phyloP scores from a whole-genome alignment of 1,140 invertebrate species.

The Calosoma granatense region DNA sequence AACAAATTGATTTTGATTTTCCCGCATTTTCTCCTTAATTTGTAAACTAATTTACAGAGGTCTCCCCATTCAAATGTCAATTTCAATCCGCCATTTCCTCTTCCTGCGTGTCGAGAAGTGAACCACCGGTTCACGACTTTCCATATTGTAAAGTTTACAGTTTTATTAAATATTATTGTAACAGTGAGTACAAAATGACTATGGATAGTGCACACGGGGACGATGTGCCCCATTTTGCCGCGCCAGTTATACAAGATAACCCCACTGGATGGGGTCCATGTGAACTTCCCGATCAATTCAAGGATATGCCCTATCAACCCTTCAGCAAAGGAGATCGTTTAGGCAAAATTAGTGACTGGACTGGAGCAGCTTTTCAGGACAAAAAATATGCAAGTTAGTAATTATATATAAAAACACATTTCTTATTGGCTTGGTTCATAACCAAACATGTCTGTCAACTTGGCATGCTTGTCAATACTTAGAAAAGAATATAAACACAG shows the following conservation, averaged over 20 bases:
- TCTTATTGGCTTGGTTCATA: constrained; percentile 11
- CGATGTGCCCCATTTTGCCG: constrained; percentile 42
- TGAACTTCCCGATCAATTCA: constrained; percentile 87
- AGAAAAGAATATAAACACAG: too few relatives aligned
- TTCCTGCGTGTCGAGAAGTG: not conserved
- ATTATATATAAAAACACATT: too few relatives aligned
- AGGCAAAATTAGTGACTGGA: constrained; percentile 98
- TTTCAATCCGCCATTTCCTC: not conserved
- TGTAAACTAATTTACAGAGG: too few relatives aligned
- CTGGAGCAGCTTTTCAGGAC: constrained; percentile 86
- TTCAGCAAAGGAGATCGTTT: constrained; percentile 95
- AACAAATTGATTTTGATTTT: too few relatives aligned
- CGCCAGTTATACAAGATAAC: constrained; percentile 78
- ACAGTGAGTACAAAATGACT: not conserved
- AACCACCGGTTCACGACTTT: not conserved
- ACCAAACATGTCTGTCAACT: too few relatives aligned
- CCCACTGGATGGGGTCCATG: constrained; percentile 91
- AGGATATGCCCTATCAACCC: constrained; percentile 97
- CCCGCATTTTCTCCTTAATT: too few relatives aligned
- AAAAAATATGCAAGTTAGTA: constrained; percentile 88
- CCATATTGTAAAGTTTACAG: constrained; percentile 4
- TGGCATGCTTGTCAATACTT: too few relatives aligned
- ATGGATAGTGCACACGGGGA: constrained; percentile 16
- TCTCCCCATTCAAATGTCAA: too few relatives aligned
- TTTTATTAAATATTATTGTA: not conserved